These are phyloP conservation scores for Syncerus caffer DNA, from an alignment of 2,797 vertebrate species.

Conservation along the genomic window DNA sequence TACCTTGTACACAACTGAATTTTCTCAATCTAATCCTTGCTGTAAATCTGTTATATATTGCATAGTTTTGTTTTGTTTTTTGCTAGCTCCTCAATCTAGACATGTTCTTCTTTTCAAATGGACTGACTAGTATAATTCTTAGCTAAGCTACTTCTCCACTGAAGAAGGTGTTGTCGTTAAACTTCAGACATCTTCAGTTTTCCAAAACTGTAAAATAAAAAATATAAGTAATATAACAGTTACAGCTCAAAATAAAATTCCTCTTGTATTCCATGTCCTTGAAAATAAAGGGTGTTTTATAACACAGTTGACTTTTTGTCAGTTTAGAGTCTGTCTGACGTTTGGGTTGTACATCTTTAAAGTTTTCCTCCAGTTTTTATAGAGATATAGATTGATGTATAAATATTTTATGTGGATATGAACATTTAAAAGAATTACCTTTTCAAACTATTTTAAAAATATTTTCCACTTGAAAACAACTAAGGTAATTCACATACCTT, in stretches of 20 bases:
- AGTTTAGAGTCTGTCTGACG: conserved; percentile 52
- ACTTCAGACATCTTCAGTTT: conserved; percentile 33
- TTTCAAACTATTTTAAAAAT: background rate
- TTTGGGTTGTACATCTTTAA: conserved; percentile 52
- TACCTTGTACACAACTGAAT: conserved; percentile 37
- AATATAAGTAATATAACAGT: background rate
- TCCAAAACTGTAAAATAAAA: conserved; percentile 61
- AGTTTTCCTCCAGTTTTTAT: conserved; percentile 53
- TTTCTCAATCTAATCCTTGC: conserved; percentile 31
- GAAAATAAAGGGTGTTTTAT: conserved; percentile 60
- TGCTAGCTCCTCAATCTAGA: conserved; percentile 36
- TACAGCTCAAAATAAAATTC: conserved; percentile 55
- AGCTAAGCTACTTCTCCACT: conserved; percentile 15
- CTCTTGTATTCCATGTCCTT: conserved; percentile 29
- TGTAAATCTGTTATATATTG: conserved; percentile 16
- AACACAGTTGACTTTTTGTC: conserved; percentile 67
- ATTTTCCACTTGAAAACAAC: background rate
- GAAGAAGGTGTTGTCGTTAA: conserved; percentile 38
- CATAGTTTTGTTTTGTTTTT: background rate
- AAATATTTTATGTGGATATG: conserved; percentile 37
- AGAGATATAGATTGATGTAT: background rate
- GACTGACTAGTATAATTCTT: background rate
- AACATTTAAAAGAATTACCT: conserved; percentile 53
- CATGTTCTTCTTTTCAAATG: background rate
- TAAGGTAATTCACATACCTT: background rate